These are phyloP conservation scores for Zosterops pallidus DNA, from an alignment of 2,113 vertebrate genomes.

Conservation along the genomic window DNA sequence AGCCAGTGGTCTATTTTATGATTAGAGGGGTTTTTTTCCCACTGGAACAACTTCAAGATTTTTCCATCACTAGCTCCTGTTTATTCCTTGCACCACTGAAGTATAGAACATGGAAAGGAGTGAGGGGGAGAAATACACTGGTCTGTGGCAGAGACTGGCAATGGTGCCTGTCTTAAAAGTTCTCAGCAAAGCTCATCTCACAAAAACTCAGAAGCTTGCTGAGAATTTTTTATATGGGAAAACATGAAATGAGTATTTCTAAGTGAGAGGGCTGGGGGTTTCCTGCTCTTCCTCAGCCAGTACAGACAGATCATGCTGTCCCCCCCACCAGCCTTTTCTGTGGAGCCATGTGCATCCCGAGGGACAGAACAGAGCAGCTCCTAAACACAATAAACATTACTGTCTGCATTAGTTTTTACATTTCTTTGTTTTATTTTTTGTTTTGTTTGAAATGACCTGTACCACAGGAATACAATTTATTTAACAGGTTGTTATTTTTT, in stretches of 20 bases:
- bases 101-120: background rate
- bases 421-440: slow-evolving; percentile 75
- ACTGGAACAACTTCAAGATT: slow-evolving; percentile 30
- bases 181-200: background rate
- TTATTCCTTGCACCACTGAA: background rate
- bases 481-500: slow-evolving; percentile 42
- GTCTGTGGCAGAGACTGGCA: background rate
- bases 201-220: background rate
- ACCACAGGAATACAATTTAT: slow-evolving; percentile 70
- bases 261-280: background rate
- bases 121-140: background rate
- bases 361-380: background rate
- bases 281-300: accelerated
- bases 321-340: background rate
- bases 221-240: background rate
- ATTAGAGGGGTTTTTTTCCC: background rate
- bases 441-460: slow-evolving; percentile 70
- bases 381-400: slow-evolving; percentile 58
- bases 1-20: slow-evolving; percentile 36
- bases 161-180: background rate
- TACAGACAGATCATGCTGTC: background rate
- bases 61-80: background rate
- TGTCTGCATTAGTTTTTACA: slow-evolving; percentile 53
- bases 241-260: background rate
- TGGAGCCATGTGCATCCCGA: background rate